These are phyloP conservation scores for Stegostoma tigrinum DNA, from an alignment of 2,113 vertebrate species.

Conservation along the genomic window DNA sequence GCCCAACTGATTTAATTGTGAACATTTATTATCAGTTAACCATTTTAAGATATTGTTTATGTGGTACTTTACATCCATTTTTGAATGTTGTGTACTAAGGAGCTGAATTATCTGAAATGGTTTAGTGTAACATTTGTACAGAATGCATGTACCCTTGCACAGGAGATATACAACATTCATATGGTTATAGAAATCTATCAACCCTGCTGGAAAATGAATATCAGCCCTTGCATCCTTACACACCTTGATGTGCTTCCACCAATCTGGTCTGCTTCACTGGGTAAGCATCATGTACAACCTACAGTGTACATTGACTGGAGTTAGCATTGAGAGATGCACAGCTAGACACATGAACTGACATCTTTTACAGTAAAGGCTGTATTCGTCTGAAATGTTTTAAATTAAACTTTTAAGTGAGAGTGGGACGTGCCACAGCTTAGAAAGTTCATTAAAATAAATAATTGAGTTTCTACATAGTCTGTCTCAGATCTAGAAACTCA, in stretches of 20 bases:
- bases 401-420: slow-evolving; percentile 9
- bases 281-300: not conserved
- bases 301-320: slow-evolving; percentile 1
- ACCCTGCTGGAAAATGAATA: slow-evolving; percentile 6
- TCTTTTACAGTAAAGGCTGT: not conserved
- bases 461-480: slow-evolving; percentile 17
- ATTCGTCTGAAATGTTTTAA: not conserved
- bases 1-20: slow-evolving; percentile 2
- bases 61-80: slow-evolving; percentile 26
- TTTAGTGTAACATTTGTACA: slow-evolving; percentile 32
- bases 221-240: slow-evolving; percentile 10
- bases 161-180: slow-evolving; percentile 19
- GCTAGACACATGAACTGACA: slow-evolving; percentile 7
- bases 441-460: slow-evolving; percentile 2
- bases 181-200: slow-evolving; percentile 14
- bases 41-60: not conserved
- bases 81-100: slow-evolving; percentile 26
- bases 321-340: not conserved
- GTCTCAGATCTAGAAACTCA: not conserved
- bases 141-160: slow-evolving; percentile 28
- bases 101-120: slow-evolving; percentile 14
- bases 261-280: slow-evolving; percentile 12
- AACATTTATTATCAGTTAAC: not conserved
- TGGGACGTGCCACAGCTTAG: not conserved
- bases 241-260: not conserved